Evolutionary conservation across 2,888 invertebrate species (phyloP), one percentile per base, ranked within the genome.

Genomic region (Nipponacmea schrenckii): DNA sequence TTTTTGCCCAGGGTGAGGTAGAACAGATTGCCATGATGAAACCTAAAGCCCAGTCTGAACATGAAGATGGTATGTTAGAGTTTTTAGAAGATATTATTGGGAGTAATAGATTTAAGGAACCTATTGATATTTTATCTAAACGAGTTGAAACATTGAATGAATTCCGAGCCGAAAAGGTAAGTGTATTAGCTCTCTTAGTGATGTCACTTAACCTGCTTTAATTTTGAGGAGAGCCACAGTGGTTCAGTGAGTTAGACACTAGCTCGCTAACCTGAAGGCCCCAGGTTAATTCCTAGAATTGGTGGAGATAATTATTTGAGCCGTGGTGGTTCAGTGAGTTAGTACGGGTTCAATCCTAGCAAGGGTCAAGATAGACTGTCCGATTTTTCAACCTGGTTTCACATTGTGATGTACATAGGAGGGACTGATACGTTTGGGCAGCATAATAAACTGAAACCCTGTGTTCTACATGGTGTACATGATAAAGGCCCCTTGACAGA

Each of bases 11-110:
- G 95, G 99, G 99, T 64, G 99, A 99, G 92, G 98, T 99, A 0
- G 99, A 99, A 90, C 97, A 97, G 87, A 99, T 99, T 81, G 94
- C 99, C 0, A 93, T 98, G 94, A 98, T 99, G 98, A 98, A 98
- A 88, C 94, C 97, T 0, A 99, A 97, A 90, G 96, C 92, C 0
- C 92, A 91, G 75, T 93, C 90, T 0, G 96, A 95, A 83, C 93
- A 94, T 81, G 98, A 98, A 80, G 93, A 94, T 14, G 99, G 99
- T 0, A 96, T 99, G 96, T 90, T 99, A 70, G 99, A 99, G 89
- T 99, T 97, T 89, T 91, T 99, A 67, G 99, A 99, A 89, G 98
- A 99, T 87, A 98, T 99, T 72, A 95, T 99, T 82, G 99, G 99
- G 0, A 96, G 90, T 68, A 89, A 87, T 73, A 85, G 91, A 20